Conservation (phyloP, 2,888 invertebrate genomes). For the Xestia sexstrigata region DNA sequence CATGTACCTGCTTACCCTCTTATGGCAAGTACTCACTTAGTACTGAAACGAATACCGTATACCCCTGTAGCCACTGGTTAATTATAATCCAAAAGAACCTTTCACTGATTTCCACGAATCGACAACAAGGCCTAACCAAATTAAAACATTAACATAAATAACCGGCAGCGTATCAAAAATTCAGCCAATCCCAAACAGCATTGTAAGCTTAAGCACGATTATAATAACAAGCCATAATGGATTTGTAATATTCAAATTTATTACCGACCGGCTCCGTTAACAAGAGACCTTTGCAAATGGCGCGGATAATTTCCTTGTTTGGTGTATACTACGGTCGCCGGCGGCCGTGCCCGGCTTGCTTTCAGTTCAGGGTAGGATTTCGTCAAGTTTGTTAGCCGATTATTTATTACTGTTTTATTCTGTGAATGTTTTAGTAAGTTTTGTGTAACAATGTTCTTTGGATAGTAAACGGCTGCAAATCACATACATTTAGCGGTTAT, state of each 20-base stretch:
- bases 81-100: not conserved
- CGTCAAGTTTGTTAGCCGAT: constrained; percentile 28
- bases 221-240: constrained; percentile 57
- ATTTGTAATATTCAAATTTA: constrained; percentile 66
- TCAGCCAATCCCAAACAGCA: constrained; percentile 29
- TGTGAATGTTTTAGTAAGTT: not conserved
- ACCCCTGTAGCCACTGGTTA: not conserved
- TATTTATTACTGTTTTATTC: constrained; percentile 8
- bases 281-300: constrained; percentile 53
- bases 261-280: constrained; percentile 47
- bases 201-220: constrained; percentile 50
- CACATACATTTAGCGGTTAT: not conserved
- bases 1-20: not conserved
- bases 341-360: constrained; percentile 14
- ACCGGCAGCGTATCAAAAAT: constrained; percentile 36
- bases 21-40: not conserved
- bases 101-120: not conserved
- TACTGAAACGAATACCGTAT: not conserved
- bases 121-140: not conserved
- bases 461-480: not conserved
- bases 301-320: constrained; percentile 55
- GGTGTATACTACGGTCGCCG: constrained; percentile 27
- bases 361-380: constrained; percentile 10
- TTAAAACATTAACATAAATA: constrained; percentile 30
- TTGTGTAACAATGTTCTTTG: not conserved